phyloP scores from a whole-genome alignment of 2,113 vertebrate species.

The Acrocephalus kingi region DNA sequence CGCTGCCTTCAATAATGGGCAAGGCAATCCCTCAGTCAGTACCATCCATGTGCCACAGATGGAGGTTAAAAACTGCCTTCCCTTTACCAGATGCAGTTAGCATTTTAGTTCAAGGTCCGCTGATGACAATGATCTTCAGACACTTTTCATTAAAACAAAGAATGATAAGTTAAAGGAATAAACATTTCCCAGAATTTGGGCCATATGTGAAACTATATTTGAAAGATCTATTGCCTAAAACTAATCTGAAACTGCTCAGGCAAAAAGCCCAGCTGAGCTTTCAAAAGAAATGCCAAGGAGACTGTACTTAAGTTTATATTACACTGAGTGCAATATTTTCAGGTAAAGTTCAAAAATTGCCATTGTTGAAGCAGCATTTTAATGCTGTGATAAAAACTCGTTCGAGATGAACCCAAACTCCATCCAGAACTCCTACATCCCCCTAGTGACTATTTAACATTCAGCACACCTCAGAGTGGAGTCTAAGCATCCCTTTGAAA shows the following conservation, averaged over 20 bases:
- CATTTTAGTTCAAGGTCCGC: not conserved
- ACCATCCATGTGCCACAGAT: not conserved
- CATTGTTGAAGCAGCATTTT: not conserved
- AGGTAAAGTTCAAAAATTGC: not conserved
- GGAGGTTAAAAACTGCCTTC: not conserved
- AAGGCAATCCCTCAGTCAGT: not conserved
- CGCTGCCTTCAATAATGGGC: not conserved
- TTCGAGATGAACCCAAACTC: not conserved
- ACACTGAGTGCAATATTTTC: not conserved
- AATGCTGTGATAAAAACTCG: not conserved
- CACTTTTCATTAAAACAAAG: not conserved
- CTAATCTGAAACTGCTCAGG: not conserved
- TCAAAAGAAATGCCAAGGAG: not conserved
- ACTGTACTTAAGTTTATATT: not conserved
- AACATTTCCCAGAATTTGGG: not conserved
- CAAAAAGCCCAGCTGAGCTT: not conserved
- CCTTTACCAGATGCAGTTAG: not conserved
- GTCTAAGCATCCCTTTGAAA: not conserved
- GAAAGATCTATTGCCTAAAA: not conserved
- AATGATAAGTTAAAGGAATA: not conserved
- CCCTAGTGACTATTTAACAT: slow-evolving; percentile 16
- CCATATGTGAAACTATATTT: not conserved
- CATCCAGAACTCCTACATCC: not conserved
- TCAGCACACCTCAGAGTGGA: not conserved
- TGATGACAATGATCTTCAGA: not conserved